Evolutionary conservation across 2,113 vertebrate species (phyloP), one percentile per base, ranked within the genome.

Genomic region (Triplophysa rosa): DNA sequence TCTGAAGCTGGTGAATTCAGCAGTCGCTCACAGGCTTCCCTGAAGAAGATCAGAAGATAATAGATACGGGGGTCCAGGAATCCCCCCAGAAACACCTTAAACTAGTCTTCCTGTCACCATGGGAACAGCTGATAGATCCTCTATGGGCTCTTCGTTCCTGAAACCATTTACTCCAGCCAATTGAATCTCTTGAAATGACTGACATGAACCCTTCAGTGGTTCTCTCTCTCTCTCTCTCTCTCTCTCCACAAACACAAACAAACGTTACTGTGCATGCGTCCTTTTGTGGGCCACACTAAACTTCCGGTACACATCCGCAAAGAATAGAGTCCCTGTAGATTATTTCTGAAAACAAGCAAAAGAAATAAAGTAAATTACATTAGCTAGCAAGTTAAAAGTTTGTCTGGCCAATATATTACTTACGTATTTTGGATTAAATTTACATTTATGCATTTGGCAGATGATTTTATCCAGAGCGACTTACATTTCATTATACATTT

Each of bases 131-230:
- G 69, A 72, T n/a, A 59, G 69, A 72, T 42, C 54, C 19, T 40
- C 70, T 59, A 72, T 19, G 58, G 33, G 29, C 33, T 72, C 54
- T 59, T 23, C 33, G 0, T 72, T 54, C 54, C 54, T 72, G 33
- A 72, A 72, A 56, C 33, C 54, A 72, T 72, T 72, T 24, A 72
- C 54, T 72, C 29, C 54, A 72, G 70, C 70, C 70, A 72, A 24
- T 61, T 61, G 54, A 72, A 72, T 61, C 70, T 72, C 29, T 72
- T 72, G 54, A 72, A 72, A 59, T 11, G 54, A 54, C 52, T 71
- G 69, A 58, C 69, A 71, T 58, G 52, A 58, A 33, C 12, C 33
- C 23, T 72, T 72, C 40, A 59, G 33, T 72, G 13, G 10, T 7
- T 59, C 19, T 33, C 8, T 16, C 12, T 21, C 11, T 13, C 3